These are phyloP conservation scores for Toxotes jaculatrix DNA, from an alignment of 2,113 vertebrate species.

Conservation along the genomic window DNA sequence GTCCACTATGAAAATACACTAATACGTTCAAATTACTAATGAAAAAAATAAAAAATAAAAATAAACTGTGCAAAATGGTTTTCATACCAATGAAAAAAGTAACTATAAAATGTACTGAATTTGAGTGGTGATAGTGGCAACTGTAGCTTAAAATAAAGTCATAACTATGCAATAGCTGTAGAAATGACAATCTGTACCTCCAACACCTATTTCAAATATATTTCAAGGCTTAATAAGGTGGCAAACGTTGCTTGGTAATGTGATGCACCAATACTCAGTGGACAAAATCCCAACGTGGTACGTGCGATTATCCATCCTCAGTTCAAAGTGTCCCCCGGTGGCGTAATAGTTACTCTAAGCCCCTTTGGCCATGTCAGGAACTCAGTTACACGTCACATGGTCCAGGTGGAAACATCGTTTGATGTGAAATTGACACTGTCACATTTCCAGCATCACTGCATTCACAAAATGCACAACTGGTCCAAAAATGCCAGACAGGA, in stretches of 20 bases:
- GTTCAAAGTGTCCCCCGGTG: conserved; percentile 23
- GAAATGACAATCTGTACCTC: neutral
- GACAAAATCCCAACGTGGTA: conserved; percentile 32
- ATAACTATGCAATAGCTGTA: neutral
- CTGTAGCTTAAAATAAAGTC: neutral
- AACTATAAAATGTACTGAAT: neutral
- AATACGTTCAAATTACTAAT: neutral
- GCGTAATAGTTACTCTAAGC: neutral
- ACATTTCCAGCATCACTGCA: conserved; percentile 68
- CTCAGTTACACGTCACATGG: conserved; percentile 1
- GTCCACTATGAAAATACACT: neutral
- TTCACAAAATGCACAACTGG: conserved; percentile 63
- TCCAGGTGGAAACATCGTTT: conserved; percentile 55
- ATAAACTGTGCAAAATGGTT: neutral
- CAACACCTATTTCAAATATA: neutral
- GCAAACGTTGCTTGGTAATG: neutral
- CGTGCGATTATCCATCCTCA: conserved; percentile 22
- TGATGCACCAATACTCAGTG: neutral
- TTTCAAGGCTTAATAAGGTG: neutral
- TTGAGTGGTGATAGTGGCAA: neutral
- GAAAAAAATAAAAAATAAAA: neutral
- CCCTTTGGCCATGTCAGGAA: conserved; percentile 18
- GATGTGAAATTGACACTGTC: conserved; percentile 44
- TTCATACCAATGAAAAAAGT: neutral
- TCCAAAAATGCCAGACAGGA: conserved; percentile 56